Conservation (phyloP, 2,888 invertebrate species). For the Chrysolina americana region DNA sequence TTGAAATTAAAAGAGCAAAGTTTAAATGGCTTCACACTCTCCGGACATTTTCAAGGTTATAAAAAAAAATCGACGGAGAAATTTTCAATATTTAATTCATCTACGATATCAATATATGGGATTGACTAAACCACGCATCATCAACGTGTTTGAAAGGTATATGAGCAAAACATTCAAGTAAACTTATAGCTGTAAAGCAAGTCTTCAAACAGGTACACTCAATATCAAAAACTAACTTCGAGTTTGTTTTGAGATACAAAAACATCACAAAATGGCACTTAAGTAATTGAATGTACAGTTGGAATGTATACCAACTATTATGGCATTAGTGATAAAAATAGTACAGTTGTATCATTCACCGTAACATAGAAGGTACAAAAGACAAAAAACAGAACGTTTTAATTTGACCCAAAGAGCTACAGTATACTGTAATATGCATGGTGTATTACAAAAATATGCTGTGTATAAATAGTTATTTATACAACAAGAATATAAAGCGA, state of each 20-base stretch:
- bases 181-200: neutral
- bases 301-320: neutral
- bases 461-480: too few species aligned
- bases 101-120: slow-evolving; percentile 13
- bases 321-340: neutral
- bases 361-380: too few species aligned
- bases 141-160: neutral
- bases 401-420: too few species aligned
- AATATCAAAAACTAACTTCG: slow-evolving; percentile 4
- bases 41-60: neutral
- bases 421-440: too few species aligned
- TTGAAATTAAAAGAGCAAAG: too few species aligned
- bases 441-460: too few species aligned
- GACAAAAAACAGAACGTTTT: too few species aligned
- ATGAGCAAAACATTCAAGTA: slow-evolving; percentile 17
- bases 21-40: too few species aligned
- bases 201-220: slow-evolving; percentile 29
- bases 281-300: neutral
- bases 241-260: neutral
- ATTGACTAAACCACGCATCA: neutral
- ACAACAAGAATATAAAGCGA: too few species aligned
- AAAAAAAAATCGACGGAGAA: neutral
- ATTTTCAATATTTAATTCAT: slow-evolving; percentile 11
- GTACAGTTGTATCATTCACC: too few species aligned
- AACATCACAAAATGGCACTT: slow-evolving; percentile 11